Evolutionary conservation across 2,797 vertebrate species (phyloP), one percentile per base, ranked within the genome.

Genomic region (Propithecus perrieri): DNA sequence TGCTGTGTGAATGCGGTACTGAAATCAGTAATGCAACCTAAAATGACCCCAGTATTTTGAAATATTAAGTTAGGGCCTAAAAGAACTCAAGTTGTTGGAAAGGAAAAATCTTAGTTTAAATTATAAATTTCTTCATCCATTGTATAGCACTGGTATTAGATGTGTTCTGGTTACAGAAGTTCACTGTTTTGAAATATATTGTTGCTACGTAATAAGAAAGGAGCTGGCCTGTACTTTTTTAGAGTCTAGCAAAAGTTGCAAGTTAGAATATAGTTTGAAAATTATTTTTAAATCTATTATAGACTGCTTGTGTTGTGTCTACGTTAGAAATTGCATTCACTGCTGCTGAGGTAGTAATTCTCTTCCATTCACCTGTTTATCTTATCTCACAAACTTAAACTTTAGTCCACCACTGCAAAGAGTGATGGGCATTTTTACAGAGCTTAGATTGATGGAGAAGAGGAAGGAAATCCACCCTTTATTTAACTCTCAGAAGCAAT

Each of bases 141-240:
- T 96, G 79, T 46, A 78, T 86, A 61, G 43, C n/a, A n/a, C 38
- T 76, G 61, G 14, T 65, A 10, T 67, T 85, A 65, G 61, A 57
- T 92, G 5, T 90, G 7, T 88, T 81, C 35, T 78, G 46, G 67
- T 92, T 96, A 59, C 20, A 75, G 38, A 94, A 81, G 38, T 20
- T 97, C 41, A 81, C 67, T 48, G 41, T 95, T 97, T 92, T 93
- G 50, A 94, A 35, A 86, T 94, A 35, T 50, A 72, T 38, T 85
- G 5, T 71, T 96, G 48, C 41, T 7, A 13, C 59, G 85, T 91
- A 63, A 22, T 85, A 89, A 97, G 53, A 57, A 83, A 94, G 72
- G 11, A 61, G 3, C 41, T 91, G 48, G 2, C 80, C 41, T 35
- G 61, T 85, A 46, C 59, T 90, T 94, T 65, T 94, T 65, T 33